These are phyloP conservation scores for Merluccius polli DNA, from an alignment of 2,797 vertebrate genomes.

Conservation along the genomic window DNA sequence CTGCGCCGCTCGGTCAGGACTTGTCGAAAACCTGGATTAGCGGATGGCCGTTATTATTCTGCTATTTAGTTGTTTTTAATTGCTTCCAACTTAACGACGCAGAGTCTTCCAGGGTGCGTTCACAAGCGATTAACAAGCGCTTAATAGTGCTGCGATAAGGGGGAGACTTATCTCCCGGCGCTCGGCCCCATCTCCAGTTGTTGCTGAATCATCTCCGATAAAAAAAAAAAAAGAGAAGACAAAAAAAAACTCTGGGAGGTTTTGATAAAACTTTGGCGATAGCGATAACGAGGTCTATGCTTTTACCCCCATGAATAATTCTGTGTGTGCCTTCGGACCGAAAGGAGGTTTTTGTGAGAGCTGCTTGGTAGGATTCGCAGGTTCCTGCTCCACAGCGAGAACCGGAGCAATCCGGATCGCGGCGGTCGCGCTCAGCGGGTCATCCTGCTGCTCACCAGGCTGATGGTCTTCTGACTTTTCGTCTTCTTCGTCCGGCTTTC, in stretches of 20 bases:
- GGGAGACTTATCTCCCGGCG: neutral
- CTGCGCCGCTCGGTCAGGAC: neutral
- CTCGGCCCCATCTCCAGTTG: conserved; percentile 24
- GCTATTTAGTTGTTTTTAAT: conserved; percentile 27
- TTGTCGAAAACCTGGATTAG: neutral
- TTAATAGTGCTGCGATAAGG: conserved; percentile 26
- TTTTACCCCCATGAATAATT: conserved; percentile 74
- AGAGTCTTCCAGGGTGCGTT: conserved; percentile 15
- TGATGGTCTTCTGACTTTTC: neutral
- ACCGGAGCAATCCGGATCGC: neutral
- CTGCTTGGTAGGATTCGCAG: conserved; percentile 55
- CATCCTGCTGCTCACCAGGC: neutral
- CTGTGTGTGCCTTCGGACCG: conserved; percentile 57
- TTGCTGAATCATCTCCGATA: conserved; percentile 44
- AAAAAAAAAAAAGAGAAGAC: conserved; percentile 50
- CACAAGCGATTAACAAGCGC: conserved; percentile 20
- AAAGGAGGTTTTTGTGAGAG: conserved; percentile 37
- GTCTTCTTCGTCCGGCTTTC: neutral
- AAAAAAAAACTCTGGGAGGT: conserved; percentile 34
- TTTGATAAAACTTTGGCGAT: neutral
- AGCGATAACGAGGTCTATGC: conserved; percentile 43
- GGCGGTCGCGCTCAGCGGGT: neutral
- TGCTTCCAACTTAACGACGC: conserved; percentile 8
- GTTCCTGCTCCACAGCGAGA: conserved; percentile 43
- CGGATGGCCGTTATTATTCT: neutral